A percentile compares a stretch with the other conserved stretches of the same genome.
Evolutionary conservation across 2,113 vertebrate genomes (phyloP).

Genomic region (Trematocara macrostoma): DNA sequence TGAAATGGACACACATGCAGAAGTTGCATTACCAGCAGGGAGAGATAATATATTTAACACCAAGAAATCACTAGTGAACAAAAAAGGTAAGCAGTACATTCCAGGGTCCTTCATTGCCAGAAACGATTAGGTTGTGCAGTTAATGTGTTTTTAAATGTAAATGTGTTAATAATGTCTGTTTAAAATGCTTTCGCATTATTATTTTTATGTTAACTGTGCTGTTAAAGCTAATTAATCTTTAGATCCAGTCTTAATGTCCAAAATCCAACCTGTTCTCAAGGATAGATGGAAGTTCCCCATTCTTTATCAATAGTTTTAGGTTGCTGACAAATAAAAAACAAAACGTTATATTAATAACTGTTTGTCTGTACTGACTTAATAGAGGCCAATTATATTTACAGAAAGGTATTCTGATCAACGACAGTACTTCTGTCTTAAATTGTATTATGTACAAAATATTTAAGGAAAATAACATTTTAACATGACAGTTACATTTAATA

Average conservation of each 20-base stretch:
- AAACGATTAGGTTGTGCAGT: not conserved
- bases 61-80: not conserved
- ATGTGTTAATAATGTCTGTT: not conserved
- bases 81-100: not conserved
- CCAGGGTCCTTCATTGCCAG: not conserved
- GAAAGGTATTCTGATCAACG: not conserved
- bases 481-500: not conserved
- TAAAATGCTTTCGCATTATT: not conserved
- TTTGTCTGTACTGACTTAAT: too few species aligned
- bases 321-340: not conserved
- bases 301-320: not conserved
- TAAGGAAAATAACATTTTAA: not conserved
- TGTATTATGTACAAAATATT: not conserved
- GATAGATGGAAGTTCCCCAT: not conserved
- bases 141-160: not conserved
- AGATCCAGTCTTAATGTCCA: not conserved
- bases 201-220: not conserved
- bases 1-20: not conserved
- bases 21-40: not conserved
- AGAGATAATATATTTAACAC: not conserved
- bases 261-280: not conserved
- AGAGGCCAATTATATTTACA: not conserved
- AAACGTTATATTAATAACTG: rapidly evolving
- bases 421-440: not conserved
- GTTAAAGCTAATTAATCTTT: not conserved